phyloP scores from a whole-genome alignment of 2,113 vertebrate genomes.

The Hippolais icterina region DNA sequence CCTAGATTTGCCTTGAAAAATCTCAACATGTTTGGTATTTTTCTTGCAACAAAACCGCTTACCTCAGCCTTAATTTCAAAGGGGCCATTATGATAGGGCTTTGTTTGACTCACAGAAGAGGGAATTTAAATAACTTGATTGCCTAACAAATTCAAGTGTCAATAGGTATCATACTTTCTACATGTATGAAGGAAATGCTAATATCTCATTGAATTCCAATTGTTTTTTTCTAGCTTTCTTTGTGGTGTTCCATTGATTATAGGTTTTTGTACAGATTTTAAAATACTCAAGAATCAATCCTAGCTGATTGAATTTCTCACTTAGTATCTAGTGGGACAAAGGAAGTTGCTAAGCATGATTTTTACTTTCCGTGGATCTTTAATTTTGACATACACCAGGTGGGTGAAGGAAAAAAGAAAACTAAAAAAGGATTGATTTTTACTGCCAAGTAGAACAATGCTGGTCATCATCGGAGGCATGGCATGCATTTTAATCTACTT shows the following conservation, averaged over 20 bases:
- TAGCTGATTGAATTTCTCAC: not conserved
- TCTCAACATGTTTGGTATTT: not conserved
- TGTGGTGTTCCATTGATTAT: not conserved
- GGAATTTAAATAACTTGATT: not conserved
- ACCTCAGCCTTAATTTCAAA: not conserved
- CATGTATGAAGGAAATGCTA: not conserved
- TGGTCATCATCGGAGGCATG: not conserved
- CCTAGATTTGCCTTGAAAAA: not conserved
- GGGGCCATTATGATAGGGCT: not conserved
- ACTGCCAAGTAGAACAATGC: not conserved
- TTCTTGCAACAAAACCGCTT: not conserved
- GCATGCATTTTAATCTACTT: constrained; percentile 27
- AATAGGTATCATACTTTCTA: not conserved
- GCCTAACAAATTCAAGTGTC: not conserved
- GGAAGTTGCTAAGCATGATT: not conserved
- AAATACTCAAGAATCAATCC: not conserved
- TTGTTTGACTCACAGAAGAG: not conserved
- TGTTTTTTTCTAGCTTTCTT: not conserved
- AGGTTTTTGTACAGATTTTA: not conserved
- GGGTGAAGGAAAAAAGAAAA: not conserved
- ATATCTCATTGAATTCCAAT: not conserved
- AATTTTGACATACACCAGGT: not conserved
- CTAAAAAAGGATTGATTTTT: not conserved
- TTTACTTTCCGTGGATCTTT: not conserved
- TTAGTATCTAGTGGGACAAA: not conserved